These are phyloP conservation scores for Columbina picui DNA, from an alignment of 2,113 vertebrate genomes.

Conservation along the genomic window DNA sequence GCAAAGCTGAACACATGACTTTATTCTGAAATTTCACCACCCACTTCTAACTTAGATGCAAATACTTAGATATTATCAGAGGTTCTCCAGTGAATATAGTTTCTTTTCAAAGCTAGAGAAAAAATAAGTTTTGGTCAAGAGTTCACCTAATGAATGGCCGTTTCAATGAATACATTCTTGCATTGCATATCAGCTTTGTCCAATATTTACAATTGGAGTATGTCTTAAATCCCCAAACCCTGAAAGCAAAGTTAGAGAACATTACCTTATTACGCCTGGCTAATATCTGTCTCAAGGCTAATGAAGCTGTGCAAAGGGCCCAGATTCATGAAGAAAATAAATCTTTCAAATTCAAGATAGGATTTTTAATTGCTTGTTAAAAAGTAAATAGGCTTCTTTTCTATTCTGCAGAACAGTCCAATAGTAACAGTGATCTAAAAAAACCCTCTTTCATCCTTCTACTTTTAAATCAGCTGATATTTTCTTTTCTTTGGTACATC, in stretches of 20 bases:
- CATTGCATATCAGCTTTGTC: conserved; percentile 12
- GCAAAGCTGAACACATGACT: conserved; percentile 23
- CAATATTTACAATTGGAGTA: conserved; percentile 21
- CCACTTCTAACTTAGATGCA: neutral
- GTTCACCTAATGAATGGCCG: conserved; percentile 37
- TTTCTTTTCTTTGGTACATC: neutral
- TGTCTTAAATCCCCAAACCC: neutral
- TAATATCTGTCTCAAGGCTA: neutral
- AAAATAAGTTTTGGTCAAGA: conserved; percentile 29
- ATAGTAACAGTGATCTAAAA: neutral
- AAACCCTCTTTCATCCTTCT: neutral
- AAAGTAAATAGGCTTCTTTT: neutral
- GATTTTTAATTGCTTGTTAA: neutral
- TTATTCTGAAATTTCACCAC: conserved; percentile 16
- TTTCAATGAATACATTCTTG: conserved; percentile 39
- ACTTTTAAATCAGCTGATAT: neutral
- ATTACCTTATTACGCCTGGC: neutral
- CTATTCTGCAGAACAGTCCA: neutral
- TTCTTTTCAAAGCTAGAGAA: conserved; percentile 32
- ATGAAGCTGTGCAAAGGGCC: neutral
- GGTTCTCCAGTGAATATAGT: neutral
- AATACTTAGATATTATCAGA: conserved; percentile 51
- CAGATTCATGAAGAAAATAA: neutral
- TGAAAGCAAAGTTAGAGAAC: neutral
- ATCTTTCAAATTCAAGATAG: neutral